Conservation (phyloP, 2,888 invertebrate genomes). For the Drosophila infuscata region DNA sequence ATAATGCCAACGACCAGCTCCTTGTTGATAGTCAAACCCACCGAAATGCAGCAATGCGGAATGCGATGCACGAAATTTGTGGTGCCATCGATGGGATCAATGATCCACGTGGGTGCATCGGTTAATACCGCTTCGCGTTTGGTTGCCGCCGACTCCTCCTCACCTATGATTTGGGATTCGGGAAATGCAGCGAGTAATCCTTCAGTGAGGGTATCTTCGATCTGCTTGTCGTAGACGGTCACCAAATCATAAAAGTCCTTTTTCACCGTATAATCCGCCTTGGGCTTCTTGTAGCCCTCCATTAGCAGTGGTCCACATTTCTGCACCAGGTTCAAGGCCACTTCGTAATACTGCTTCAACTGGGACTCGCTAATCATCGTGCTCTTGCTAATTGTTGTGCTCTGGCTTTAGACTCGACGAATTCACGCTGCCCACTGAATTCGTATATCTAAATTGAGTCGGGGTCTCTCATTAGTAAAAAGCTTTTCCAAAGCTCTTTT, state of each 20-base stretch:
- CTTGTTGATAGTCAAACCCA: constrained; percentile 87
- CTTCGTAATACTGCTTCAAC: constrained; percentile 80
- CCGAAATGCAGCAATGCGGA: constrained; percentile 89
- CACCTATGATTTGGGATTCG: constrained; percentile 91
- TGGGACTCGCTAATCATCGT: constrained; percentile 55
- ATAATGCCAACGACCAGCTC: constrained; percentile 89
- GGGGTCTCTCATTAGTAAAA: constrained; percentile 20
- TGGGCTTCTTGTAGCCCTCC: constrained; percentile 80
- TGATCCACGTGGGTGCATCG: constrained; percentile 93
- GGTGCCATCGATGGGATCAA: constrained; percentile 95
- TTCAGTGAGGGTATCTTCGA: constrained; percentile 89
- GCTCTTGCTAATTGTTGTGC: constrained; percentile 43
- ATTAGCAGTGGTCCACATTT: constrained; percentile 82
- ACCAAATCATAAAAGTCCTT: constrained; percentile 89
- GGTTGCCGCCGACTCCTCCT: constrained; percentile 87
- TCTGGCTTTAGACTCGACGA: constrained; percentile 21
- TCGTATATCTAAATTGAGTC: constrained; percentile 18
- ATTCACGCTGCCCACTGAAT: constrained; percentile 40
- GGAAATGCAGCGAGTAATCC: constrained; percentile 87
- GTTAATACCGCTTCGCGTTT: constrained; percentile 86
- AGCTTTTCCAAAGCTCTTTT: constrained; percentile 60
- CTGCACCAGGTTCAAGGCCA: constrained; percentile 80
- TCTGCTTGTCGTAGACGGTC: constrained; percentile 91
- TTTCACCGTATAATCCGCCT: constrained; percentile 86
- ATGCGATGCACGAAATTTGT: constrained; percentile 91